Evolutionary conservation across 1,140 invertebrate species (phyloP).

Genomic region (Macrosteles quadrilineatus): DNA sequence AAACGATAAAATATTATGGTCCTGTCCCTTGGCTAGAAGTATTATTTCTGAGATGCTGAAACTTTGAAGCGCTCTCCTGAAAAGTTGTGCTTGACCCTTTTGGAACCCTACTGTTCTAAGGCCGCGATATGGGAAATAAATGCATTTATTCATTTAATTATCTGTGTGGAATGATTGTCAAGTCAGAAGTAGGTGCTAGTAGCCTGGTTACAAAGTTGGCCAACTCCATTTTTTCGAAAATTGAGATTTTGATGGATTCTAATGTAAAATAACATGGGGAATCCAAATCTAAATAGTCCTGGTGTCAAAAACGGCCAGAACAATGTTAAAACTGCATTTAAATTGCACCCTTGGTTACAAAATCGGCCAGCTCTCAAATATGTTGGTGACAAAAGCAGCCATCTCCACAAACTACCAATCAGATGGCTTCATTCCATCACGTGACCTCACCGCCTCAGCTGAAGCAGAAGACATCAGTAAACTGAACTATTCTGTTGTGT

Average conservation of each 20-base stretch:
- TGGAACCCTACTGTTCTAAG: too few species aligned
- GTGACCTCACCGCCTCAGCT: background rate
- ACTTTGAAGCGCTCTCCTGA: too few species aligned
- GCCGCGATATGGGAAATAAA: too few species aligned
- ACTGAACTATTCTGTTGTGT: background rate
- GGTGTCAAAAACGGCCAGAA: background rate
- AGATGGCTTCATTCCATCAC: background rate
- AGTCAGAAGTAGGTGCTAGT: too few species aligned
- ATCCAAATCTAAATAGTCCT: background rate
- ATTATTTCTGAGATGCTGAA: too few species aligned
- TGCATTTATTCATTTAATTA: too few species aligned
- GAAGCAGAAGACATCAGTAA: too few species aligned
- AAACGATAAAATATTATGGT: too few species aligned
- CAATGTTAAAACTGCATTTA: background rate
- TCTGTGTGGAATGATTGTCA: too few species aligned
- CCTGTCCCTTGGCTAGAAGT: too few species aligned
- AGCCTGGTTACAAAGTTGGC: constrained; percentile 2
- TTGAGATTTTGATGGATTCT: background rate
- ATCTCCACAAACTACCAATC: background rate
- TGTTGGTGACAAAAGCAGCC: background rate
- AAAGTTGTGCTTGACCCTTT: too few species aligned
- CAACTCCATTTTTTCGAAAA: background rate
- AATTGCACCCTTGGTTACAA: background rate
- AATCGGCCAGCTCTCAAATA: background rate
- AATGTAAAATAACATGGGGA: background rate